Evolutionary conservation across 2,888 invertebrate species (phyloP).

Genomic region (Oxyteleia sp.): DNA sequence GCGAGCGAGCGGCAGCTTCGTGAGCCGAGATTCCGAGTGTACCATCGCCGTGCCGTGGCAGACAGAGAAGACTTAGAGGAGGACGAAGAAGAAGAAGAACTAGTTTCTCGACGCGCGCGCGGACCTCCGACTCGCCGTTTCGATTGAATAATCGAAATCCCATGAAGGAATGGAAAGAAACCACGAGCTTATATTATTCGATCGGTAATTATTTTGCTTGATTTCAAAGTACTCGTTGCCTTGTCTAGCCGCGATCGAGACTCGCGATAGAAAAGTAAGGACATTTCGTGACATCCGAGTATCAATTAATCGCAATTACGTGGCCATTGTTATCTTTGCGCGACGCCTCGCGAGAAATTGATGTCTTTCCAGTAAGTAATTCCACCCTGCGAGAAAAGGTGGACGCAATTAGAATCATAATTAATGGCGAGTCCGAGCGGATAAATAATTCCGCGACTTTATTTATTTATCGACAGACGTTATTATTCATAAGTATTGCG

Average conservation of each 20-base stretch:
- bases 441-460: constrained; percentile 40
- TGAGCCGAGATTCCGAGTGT: too few species aligned
- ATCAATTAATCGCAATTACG: constrained; percentile 49
- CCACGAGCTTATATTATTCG: constrained; percentile 1
- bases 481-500: constrained; percentile 60
- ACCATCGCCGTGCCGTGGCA: constrained; percentile 43
- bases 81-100: constrained; percentile 59
- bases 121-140: constrained; percentile 39
- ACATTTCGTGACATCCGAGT: constrained; percentile 11
- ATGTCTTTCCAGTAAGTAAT: constrained; percentile 25
- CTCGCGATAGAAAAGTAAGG: neutral
- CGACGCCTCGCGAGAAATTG: neutral
- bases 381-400: constrained; percentile 9
- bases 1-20: too few species aligned
- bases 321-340: constrained; percentile 15
- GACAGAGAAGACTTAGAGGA: constrained; percentile 40
- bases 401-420: constrained; percentile 20
- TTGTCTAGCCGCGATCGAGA: neutral
- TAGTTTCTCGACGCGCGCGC: constrained; percentile 48
- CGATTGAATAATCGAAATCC: constrained; percentile 67
- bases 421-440: constrained; percentile 34
- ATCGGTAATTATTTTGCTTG: constrained; percentile 46
- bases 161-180: constrained; percentile 22
- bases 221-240: neutral
- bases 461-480: constrained; percentile 57